Conservation (phyloP, 2,888 invertebrate species). For the Pyralis farinalis region DNA sequence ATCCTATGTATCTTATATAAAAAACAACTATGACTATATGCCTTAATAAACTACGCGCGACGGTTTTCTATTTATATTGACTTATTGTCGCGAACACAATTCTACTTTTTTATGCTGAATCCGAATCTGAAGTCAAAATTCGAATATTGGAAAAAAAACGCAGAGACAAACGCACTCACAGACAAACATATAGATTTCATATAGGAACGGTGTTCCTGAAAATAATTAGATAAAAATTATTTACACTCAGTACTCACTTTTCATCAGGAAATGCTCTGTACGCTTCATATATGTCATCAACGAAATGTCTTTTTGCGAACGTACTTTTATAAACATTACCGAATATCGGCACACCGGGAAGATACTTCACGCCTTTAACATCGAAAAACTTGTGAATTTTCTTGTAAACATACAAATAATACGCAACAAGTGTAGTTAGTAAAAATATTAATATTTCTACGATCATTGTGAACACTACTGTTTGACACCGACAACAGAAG, state of each 20-base stretch:
- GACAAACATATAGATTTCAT: too few relatives aligned
- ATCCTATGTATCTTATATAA: too few relatives aligned
- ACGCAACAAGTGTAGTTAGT: constrained; percentile 26
- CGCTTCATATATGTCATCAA: constrained; percentile 21
- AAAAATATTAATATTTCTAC: constrained; percentile 32
- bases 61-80: too few relatives aligned
- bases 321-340: constrained; percentile 21
- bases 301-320: constrained; percentile 16
- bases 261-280: constrained; percentile 28
- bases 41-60: too few relatives aligned
- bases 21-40: too few relatives aligned
- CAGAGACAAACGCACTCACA: too few relatives aligned
- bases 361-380: constrained; percentile 36
- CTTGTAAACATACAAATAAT: constrained; percentile 31
- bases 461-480: constrained; percentile 28
- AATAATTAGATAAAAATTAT: too few relatives aligned
- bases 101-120: too few relatives aligned
- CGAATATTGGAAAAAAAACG: too few relatives aligned
- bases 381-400: constrained; percentile 33
- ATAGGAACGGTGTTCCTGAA: too few relatives aligned
- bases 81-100: too few relatives aligned
- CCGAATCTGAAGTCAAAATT: too few relatives aligned
- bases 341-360: constrained; percentile 25
- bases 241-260: constrained; percentile 15
- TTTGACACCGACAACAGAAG: background rate